Evolutionary conservation across 2,888 invertebrate genomes (phyloP), one percentile per base, ranked within the genome.

Genomic region (Drosophila falleni): DNA sequence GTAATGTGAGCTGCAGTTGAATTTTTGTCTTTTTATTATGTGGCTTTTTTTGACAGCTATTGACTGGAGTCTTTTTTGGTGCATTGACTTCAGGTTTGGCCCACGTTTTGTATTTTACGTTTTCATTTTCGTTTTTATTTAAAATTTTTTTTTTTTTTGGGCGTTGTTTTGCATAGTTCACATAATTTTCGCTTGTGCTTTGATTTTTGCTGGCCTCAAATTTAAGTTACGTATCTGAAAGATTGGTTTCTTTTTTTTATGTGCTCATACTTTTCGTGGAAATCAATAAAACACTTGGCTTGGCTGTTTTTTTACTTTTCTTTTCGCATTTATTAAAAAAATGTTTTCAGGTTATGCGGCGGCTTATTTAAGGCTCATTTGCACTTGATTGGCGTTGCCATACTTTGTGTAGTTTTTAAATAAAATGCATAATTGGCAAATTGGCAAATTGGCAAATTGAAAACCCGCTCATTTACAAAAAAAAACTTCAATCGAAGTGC

Each of bases 121-220:
- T 59, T 60, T 23, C 23, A 16, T 44, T 58, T 26, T 53, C 15
- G 19, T 29, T 59, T 59, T 26, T 23, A 23, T 35, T 19, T 37
- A 9, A 9, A n/a, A n/a, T n/a, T n/a, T n/a, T 54, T 42, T 59
- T 51, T 11, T 54, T 49, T 59, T 51, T 11, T 33, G 46, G 74
- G 37, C 54, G 37, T 66, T 53, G 19, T 55, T 42, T 88, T 89
- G 89, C 85, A 83, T 80, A 88, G 72, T 78, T 72, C 84, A 80
- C 83, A 83, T 70, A 74, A 83, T 88, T 82, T 88, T 71, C 51
- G 87, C 89, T 86, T 86, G 83, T 61, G 87, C 78, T 47, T 68
- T 60, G 83, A 42, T 86, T 86, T 85, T 74, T 53, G 61, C 53
- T 44, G 33, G 54, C 41, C 76, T 80, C 82, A 64, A 56, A 80